Evolutionary conservation across 2,797 vertebrate species (phyloP).

Genomic region (Catamblyrhynchus diadema): DNA sequence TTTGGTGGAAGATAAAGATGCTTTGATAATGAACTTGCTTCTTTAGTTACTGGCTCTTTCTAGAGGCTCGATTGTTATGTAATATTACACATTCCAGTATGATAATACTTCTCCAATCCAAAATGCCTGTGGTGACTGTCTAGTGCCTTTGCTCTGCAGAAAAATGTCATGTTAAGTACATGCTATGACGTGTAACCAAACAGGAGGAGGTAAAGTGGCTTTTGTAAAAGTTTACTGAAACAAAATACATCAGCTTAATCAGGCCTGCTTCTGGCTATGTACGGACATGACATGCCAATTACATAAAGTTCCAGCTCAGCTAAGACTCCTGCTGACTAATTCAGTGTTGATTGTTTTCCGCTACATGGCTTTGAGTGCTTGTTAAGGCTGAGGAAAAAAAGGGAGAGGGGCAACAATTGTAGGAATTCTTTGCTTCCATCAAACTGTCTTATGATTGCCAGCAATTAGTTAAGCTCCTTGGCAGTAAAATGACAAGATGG

Average conservation of each 20-base stretch:
- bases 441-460: slow-evolving; percentile 89
- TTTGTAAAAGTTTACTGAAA: slow-evolving; percentile 86
- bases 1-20: background rate
- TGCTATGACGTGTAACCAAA: slow-evolving; percentile 2
- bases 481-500: slow-evolving; percentile 90
- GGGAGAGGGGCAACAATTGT: slow-evolving; percentile 71
- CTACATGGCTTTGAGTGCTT: slow-evolving; percentile 86
- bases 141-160: background rate
- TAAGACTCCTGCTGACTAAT: slow-evolving; percentile 93
- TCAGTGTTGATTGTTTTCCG: slow-evolving; percentile 92
- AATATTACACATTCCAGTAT: background rate
- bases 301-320: slow-evolving; percentile 89
- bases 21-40: background rate
- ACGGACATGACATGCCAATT: slow-evolving; percentile 90
- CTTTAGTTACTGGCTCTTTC: background rate
- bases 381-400: slow-evolving; percentile 78
- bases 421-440: slow-evolving; percentile 81
- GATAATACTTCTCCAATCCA: background rate
- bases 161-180: slow-evolving; percentile 53
- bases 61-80: background rate
- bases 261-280: slow-evolving; percentile 82
- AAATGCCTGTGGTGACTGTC: background rate
- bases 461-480: slow-evolving; percentile 94
- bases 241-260: slow-evolving; percentile 89
- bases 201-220: slow-evolving; percentile 59